Evolutionary conservation across 2,888 invertebrate genomes (phyloP).

Genomic region (Conomelus anceps): DNA sequence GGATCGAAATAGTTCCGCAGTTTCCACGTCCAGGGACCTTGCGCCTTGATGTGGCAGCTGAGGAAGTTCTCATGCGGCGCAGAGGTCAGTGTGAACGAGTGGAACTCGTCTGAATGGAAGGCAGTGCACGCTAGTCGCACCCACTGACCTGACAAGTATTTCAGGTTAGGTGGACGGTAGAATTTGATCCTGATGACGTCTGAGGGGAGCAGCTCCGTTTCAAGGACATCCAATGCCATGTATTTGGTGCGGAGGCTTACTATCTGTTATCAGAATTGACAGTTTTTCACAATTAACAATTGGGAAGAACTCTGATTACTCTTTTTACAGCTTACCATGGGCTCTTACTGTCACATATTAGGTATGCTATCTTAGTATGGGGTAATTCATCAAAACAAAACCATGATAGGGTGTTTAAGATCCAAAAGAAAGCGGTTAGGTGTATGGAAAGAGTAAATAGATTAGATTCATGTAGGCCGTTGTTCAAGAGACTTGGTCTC

Average conservation of each 20-base stretch:
- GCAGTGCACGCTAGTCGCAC: slow-evolving; percentile 86
- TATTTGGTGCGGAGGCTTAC: slow-evolving; percentile 86
- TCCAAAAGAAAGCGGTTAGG: too few relatives aligned
- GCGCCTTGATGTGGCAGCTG: slow-evolving; percentile 88
- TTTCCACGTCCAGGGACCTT: slow-evolving; percentile 96
- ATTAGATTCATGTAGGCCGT: too few relatives aligned
- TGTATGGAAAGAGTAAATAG: too few relatives aligned
- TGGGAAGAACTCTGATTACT: too few relatives aligned
- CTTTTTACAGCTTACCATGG: too few relatives aligned
- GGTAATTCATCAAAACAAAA: too few relatives aligned
- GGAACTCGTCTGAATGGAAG: slow-evolving; percentile 82
- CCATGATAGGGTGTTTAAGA: too few relatives aligned
- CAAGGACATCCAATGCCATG: slow-evolving; percentile 85
- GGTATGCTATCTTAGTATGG: too few relatives aligned
- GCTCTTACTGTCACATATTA: too few relatives aligned
- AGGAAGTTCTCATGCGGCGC: slow-evolving; percentile 93
- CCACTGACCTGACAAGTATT: slow-evolving; percentile 89
- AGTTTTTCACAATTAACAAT: too few relatives aligned
- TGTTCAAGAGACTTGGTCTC: too few relatives aligned
- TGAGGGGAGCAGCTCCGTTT: slow-evolving; percentile 88
- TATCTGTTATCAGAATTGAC: too few relatives aligned
- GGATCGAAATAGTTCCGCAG: slow-evolving; percentile 90
- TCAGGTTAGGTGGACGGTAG: slow-evolving; percentile 89
- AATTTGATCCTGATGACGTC: slow-evolving; percentile 92
- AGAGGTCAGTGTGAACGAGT: slow-evolving; percentile 91